Conservation (phyloP, 2,113 vertebrate species). For the Elaphurus davidianus region DNA sequence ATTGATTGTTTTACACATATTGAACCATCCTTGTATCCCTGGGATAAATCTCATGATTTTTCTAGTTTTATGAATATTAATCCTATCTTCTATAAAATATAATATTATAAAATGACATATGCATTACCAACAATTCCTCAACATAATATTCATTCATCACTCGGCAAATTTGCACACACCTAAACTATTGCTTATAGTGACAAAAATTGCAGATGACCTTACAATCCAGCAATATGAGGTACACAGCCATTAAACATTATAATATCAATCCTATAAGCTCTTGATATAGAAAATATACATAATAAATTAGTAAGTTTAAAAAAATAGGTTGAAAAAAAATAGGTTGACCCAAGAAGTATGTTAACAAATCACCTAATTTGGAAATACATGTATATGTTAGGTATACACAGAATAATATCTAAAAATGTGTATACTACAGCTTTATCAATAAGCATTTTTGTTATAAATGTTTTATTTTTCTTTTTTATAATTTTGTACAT, state of each 20-base stretch:
- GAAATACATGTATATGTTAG: background rate
- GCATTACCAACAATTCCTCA: background rate
- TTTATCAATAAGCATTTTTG: background rate
- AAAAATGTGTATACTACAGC: background rate
- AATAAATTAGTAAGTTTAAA: background rate
- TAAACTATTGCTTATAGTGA: background rate
- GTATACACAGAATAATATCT: background rate
- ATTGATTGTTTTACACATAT: background rate
- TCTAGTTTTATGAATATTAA: background rate
- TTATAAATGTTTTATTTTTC: background rate
- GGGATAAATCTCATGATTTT: background rate
- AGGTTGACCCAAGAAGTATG: background rate
- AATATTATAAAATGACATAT: background rate
- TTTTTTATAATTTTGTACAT: background rate
- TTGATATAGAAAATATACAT: background rate
- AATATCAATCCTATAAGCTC: background rate
- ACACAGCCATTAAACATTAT: background rate
- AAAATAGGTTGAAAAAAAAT: background rate
- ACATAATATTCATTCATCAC: background rate
- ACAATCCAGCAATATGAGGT: background rate
- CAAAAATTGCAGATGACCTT: background rate
- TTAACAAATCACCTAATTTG: background rate
- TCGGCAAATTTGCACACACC: background rate
- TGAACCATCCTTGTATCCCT: background rate
- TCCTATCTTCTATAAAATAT: background rate